Conservation (phyloP, 2,888 invertebrate genomes). For the Synergus umbraculus region DNA sequence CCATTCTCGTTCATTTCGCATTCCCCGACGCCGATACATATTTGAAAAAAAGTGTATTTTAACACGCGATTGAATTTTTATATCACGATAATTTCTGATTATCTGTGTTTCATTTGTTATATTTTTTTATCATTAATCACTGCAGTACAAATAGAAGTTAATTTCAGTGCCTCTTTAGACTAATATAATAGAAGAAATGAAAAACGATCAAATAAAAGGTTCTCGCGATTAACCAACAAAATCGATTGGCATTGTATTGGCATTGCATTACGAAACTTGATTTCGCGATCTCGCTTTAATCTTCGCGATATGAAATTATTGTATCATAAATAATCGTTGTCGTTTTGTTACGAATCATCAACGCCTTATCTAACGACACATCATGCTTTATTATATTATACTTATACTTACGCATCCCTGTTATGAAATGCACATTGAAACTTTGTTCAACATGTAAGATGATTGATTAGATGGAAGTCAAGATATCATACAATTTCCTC, state of each 20-base stretch:
- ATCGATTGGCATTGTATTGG: neutral
- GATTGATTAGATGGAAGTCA: constrained; percentile 10
- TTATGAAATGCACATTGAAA: constrained; percentile 8
- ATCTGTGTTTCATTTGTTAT: neutral
- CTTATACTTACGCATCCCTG: constrained; percentile 6
- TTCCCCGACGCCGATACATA: neutral
- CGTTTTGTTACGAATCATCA: neutral
- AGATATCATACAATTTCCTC: constrained; percentile 14
- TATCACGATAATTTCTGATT: neutral
- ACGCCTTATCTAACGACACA: neutral
- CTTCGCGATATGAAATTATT: constrained; percentile 2
- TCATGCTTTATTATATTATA: neutral
- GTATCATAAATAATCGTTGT: neutral
- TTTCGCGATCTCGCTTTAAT: neutral
- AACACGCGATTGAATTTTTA: neutral
- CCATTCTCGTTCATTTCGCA: constrained; percentile 11
- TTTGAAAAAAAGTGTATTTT: neutral
- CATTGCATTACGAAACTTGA: neutral
- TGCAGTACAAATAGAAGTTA: neutral
- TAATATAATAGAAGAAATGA: neutral
- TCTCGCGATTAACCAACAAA: neutral
- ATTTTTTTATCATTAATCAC: neutral
- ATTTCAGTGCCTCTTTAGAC: neutral
- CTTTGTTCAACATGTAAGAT: neutral
- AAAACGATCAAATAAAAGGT: neutral